These are phyloP conservation scores for Melanotaenia parkinsoni DNA, from an alignment of 2,797 vertebrate genomes.

Conservation along the genomic window DNA sequence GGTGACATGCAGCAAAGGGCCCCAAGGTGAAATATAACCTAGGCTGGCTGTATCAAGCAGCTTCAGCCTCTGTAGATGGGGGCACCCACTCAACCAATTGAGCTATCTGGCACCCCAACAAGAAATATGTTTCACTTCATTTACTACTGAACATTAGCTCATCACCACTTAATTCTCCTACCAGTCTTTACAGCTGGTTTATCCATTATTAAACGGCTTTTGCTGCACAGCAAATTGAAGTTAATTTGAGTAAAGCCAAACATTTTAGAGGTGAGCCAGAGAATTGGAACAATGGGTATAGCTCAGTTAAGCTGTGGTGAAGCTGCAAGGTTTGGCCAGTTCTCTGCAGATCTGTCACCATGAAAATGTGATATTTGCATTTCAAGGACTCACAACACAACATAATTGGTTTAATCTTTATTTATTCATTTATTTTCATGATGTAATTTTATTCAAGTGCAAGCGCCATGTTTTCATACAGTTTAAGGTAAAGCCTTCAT, in stretches of 20 bases:
- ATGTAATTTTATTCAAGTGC: neutral
- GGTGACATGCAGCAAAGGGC: too few relatives aligned
- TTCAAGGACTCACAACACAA: too few relatives aligned
- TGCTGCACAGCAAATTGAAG: neutral
- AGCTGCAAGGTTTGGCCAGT: neutral
- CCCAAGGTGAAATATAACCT: too few relatives aligned
- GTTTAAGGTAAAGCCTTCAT: neutral
- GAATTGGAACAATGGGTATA: neutral
- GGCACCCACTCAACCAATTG: too few relatives aligned
- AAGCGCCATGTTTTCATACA: neutral
- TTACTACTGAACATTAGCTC: neutral
- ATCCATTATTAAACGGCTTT: constrained; percentile 2
- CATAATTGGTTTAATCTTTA: too few relatives aligned
- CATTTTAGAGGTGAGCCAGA: neutral
- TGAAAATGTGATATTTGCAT: neutral
- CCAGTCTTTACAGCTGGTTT: neutral
- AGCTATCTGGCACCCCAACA: too few relatives aligned
- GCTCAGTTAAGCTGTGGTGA: neutral
- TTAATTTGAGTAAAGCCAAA: neutral
- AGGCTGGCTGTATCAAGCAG: too few relatives aligned
- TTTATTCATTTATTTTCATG: neutral
- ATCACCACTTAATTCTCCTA: neutral
- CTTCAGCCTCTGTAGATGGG: too few relatives aligned
- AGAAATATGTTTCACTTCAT: too few relatives aligned
- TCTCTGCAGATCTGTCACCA: neutral